Evolutionary conservation across 2,888 invertebrate genomes (phyloP), one percentile per base, ranked within the genome.

Genomic region (Acrobasis suavella): DNA sequence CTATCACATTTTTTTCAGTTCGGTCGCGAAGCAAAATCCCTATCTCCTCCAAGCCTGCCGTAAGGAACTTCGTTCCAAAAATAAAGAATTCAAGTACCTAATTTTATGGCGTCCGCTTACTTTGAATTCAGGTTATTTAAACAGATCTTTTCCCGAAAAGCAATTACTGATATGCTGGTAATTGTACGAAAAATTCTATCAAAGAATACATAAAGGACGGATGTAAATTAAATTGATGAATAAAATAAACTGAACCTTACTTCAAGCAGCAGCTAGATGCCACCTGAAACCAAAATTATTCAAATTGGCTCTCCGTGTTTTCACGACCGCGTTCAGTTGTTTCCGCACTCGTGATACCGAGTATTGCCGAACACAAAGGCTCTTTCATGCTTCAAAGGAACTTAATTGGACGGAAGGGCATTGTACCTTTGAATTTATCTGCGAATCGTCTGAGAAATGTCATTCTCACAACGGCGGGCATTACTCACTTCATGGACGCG

Each of bases 401-500:
- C 52, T 61, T 61, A 61, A 52, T 61, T 61, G 54, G 42, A 54
- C 32, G 54, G 54, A 61, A 55, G 14, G 49, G 46, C 46, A 61
- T 61, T 54, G 54, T 61, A 37, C 52, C 54, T 54, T 42, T 14
- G 52, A 54, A 54, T 61, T 52, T 42, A 54, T 54, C 54, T 16
- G 46, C 10, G 46, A 15, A 62, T 50, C 38, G 38, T 50, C 62
- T 42, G 62, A 60, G 60, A 54, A 52, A 65, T 50, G 59, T 63
- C 62, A 39, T 49, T 54, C 52, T 38, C 17, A 60, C 58, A 22
- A 32, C 39, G 16, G 15, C 55, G 60, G 60, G 15, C 52, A 58
- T 62, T 58, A 63, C 49, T 54, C 49, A 39, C 17, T 32, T 14
- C 15, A 52, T 14, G 10, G 46, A 46, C 46, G 46, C 14, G 51